phyloP scores from a whole-genome alignment of 2,113 vertebrate genomes.

The Nesoenas mayeri region DNA sequence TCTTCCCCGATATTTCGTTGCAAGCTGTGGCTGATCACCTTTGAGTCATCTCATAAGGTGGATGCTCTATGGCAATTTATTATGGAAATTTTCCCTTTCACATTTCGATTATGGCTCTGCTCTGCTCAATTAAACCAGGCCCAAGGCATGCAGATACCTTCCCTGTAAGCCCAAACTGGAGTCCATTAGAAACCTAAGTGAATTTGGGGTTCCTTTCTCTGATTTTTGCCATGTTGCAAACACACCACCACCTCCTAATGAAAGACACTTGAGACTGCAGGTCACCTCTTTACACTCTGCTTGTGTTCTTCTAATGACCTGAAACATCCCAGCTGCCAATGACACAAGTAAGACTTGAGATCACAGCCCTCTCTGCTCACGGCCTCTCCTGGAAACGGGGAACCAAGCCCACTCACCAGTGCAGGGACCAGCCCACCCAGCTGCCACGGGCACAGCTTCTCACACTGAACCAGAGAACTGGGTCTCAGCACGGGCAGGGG shows the following conservation, averaged over 20 bases:
- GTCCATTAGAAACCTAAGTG: background rate
- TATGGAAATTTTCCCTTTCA: background rate
- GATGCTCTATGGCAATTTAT: background rate
- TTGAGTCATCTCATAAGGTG: background rate
- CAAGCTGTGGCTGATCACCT: background rate
- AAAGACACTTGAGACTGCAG: background rate
- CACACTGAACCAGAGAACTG: fast-evolving
- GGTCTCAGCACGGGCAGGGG: background rate
- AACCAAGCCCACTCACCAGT: background rate
- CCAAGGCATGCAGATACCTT: background rate
- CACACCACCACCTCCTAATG: background rate
- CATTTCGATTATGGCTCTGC: background rate
- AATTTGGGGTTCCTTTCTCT: background rate
- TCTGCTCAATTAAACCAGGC: background rate
- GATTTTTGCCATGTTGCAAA: background rate
- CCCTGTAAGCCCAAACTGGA: background rate
- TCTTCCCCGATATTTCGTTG: background rate
- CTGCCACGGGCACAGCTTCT: background rate
- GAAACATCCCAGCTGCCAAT: background rate
- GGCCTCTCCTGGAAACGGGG: background rate
- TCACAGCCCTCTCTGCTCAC: background rate
- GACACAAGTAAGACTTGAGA: background rate
- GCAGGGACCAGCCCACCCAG: background rate
- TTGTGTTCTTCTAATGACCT: background rate
- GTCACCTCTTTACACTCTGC: background rate